Percentiles rank a stretch among this genome's conserved stretches.
Evolutionary conservation across 2,797 vertebrate genomes (phyloP).

Genomic region (Acanthurus leucopareius): DNA sequence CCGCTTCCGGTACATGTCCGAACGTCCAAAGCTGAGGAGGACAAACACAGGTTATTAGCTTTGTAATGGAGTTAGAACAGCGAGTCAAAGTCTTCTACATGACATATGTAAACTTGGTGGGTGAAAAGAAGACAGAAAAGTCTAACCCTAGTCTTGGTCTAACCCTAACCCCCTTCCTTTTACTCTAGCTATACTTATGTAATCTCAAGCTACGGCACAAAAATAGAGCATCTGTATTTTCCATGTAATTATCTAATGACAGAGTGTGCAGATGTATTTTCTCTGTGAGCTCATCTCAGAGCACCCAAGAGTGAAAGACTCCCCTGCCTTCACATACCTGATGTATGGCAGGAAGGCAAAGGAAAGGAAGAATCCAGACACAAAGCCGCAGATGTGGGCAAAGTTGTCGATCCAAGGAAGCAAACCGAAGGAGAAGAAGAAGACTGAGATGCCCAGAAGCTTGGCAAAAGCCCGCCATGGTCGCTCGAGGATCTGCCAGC

Average conservation of each 20-base stretch:
- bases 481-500: slow-evolving; percentile 97
- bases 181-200: not conserved
- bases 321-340: slow-evolving; percentile 68
- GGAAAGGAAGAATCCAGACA: slow-evolving; percentile 97
- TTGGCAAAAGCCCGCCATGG: slow-evolving; percentile 97
- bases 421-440: slow-evolving; percentile 96
- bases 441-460: slow-evolving; percentile 92
- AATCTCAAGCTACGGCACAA: no score
- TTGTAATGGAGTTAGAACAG: not conserved
- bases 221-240: no score
- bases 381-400: slow-evolving; percentile 95
- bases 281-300: not conserved
- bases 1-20: slow-evolving; percentile 95
- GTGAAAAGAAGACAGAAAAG: no score
- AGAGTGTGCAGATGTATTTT: no score
- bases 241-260: no score
- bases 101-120: no score
- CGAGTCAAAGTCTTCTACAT: no score
- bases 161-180: not conserved
- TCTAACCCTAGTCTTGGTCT: no score
- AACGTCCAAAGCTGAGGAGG: slow-evolving; percentile 90
- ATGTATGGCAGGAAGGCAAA: slow-evolving; percentile 98
- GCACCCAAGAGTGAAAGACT: no score
- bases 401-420: slow-evolving; percentile 99
- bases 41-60: not conserved